Evolutionary conservation across 2,888 invertebrate species (phyloP).

Genomic region (Cancer borealis): DNA sequence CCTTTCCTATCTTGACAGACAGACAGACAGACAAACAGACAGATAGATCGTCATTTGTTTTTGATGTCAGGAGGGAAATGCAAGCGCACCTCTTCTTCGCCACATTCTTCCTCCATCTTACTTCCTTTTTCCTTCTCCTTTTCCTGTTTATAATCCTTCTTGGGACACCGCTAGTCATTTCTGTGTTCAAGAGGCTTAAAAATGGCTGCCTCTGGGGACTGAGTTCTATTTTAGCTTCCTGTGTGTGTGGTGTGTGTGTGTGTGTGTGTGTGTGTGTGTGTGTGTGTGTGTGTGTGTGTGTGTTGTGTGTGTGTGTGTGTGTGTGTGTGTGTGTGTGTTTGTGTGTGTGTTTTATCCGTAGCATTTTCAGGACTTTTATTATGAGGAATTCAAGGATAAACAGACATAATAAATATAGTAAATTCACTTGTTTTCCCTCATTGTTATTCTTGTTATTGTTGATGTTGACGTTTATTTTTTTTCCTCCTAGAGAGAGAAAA

Average conservation of each 20-base stretch:
- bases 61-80: too few relatives aligned
- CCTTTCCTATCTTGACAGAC: background rate
- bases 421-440: too few relatives aligned
- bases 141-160: background rate
- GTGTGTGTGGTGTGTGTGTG: conserved; percentile 12
- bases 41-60: background rate
- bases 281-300: conserved; percentile 21
- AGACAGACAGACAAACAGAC: background rate
- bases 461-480: too few relatives aligned
- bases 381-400: too few relatives aligned
- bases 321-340: too few relatives aligned
- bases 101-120: too few relatives aligned
- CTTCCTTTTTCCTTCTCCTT: background rate
- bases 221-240: background rate
- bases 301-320: background rate
- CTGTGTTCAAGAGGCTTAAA: background rate
- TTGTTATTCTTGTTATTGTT: too few relatives aligned
- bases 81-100: too few relatives aligned
- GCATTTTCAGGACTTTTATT: too few relatives aligned
- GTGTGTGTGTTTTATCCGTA: too few relatives aligned
- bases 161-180: background rate
- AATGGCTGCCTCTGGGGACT: background rate
- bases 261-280: conserved; percentile 20
- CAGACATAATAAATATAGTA: too few relatives aligned
- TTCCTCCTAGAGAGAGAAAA: too few relatives aligned